phyloP scores from a whole-genome alignment of 2,113 vertebrate genomes.

The Microcebus griseorufus region DNA sequence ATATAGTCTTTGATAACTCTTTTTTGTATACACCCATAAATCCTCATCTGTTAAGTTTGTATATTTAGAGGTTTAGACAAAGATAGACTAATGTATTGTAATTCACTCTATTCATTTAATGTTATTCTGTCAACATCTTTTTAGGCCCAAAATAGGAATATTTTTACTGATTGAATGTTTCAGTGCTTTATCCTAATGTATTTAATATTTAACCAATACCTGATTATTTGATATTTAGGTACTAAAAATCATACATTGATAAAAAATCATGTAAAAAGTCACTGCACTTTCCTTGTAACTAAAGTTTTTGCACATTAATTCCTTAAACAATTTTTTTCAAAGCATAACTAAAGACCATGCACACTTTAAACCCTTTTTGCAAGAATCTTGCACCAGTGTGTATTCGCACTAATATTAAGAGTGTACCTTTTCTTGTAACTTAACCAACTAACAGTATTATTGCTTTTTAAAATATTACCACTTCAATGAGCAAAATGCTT shows the following conservation, averaged over 20 bases:
- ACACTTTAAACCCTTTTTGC: background rate
- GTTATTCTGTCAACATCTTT: background rate
- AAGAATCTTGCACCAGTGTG: background rate
- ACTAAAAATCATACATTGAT: background rate
- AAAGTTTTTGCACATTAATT: background rate
- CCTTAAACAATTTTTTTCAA: background rate
- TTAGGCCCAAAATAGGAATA: background rate
- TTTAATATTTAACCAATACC: background rate
- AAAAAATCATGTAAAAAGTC: slow-evolving; percentile 16
- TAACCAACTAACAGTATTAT: background rate
- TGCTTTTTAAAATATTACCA: background rate
- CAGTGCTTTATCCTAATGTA: background rate
- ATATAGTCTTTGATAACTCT: background rate
- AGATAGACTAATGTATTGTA: background rate
- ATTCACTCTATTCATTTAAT: background rate
- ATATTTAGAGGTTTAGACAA: background rate
- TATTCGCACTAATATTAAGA: background rate
- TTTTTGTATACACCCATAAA: background rate
- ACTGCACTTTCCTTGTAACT: background rate
- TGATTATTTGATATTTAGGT: background rate
- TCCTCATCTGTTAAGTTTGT: background rate
- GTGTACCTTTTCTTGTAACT: background rate
- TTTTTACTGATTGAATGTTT: background rate
- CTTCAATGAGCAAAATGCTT: background rate
- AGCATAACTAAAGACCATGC: background rate